Evolutionary conservation across 2,888 invertebrate species (phyloP), one percentile per base, ranked within the genome.

Genomic region (Lasioglossum marginatum): DNA sequence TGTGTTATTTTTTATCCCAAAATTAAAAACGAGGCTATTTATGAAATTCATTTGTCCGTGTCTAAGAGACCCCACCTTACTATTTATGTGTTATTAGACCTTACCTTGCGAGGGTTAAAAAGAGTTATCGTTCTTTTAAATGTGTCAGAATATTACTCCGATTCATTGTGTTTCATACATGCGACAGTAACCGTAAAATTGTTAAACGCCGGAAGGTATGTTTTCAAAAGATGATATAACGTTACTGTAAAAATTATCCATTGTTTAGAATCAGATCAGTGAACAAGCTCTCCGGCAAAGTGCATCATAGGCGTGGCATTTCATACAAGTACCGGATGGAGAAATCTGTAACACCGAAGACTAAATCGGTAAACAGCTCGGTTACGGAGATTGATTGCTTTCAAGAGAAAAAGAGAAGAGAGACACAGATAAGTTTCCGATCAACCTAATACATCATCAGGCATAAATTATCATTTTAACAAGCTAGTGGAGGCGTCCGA

Each of bases 391-490:
- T 31, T 12, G 63, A 31, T 63, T 31, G 16, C 16, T 31, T 19
- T 31, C 16, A 1, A 16, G 16, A 31, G 19, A 16, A 27, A 31
- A 37, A 37, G 34, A 68, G 34, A 23, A 68, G 66, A 23, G 23
- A 68, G 34, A 19, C 66, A 19, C 19, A 12, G 34, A 34, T 34
- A 63, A 19, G 19, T 68, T 19, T 68, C 31, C 10, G 66, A 68
- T 68, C 66, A 10, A 34, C 34, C 66, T 68, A 68, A 77, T 75
- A 82, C 63, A 81, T 87, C 68, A 52, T 71, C 52, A 34, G 79
- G 79, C 75, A 88, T 85, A 85, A 87, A 85, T 85, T 85, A 88
- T 74, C 84, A 75, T 77, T 34, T 79, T 82, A 87, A 87, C 82
- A 63, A 83, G 79, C 75, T 31, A 48, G 73, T 14, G 75, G 60